Evolutionary conservation across 2,888 invertebrate genomes (phyloP), one percentile per base, ranked within the genome.

Genomic region (Macrosoma leucophasiata): DNA sequence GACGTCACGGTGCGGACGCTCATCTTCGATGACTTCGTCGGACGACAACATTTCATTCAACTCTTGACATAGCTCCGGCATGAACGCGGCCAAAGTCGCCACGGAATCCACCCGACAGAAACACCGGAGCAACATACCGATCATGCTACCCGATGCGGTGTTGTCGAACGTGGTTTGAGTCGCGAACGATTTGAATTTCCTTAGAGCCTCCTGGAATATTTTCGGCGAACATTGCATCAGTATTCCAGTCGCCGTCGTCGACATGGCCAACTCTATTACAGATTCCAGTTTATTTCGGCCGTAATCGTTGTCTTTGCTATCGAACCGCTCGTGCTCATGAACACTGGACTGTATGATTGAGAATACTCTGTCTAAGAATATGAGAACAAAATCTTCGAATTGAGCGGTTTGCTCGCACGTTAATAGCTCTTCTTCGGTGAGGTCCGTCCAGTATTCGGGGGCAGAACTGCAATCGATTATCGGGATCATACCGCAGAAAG

Each of bases 381-480:
- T 91, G 2, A 95, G 71, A 1, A 96, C 89, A 58, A 97, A 96
- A 62, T 96, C 95, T 73, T 97, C 96, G 51, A 96, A 90, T 49
- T 91, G 90, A 1, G 94, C 93, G 0, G 95, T 94, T 1, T 92
- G 90, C 46, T 91, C 91, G 65, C 95, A 95, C 2, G 90, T 85
- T 12, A 87, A 63, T 11, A 87, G 78, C 57, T 96, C 96, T 38
- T 91, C 90, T 56, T 94, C 93, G 0, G 91, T 91, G 40, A 96
- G 78, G 58, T 92, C 89, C 0, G 85, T 67, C 58, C 89, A 86
- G 48, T 89, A 67, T 33, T 89, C 87, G 19, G 87, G 79, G 2
- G 94, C 93, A 8, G 89, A 87, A 4, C 96, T 95, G 43, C 93
- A 95, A 65, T 97, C 95, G 4, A 94, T 90, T 13, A 95, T 74